phyloP scores from a whole-genome alignment of 2,113 vertebrate species.

The Crotalus horridus region DNA sequence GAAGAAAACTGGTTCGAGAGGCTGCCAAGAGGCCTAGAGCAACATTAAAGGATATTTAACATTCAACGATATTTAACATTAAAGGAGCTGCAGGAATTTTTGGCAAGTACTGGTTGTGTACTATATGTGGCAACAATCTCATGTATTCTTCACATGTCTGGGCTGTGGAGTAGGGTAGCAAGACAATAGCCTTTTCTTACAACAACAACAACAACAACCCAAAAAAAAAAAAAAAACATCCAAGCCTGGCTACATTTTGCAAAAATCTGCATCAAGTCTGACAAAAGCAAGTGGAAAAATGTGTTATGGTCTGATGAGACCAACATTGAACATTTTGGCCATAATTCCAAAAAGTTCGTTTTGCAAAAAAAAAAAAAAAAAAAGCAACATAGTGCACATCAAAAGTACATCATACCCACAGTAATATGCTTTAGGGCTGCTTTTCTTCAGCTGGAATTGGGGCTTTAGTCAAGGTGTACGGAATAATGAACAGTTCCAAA shows the following conservation, averaged over 20 bases:
- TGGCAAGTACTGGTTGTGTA: too few relatives aligned
- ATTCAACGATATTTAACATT: background rate
- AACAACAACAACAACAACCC: background rate
- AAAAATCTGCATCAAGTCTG: background rate
- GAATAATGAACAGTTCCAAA: background rate
- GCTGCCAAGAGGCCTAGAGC: background rate
- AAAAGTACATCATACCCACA: background rate
- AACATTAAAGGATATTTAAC: background rate
- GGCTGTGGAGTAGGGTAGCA: background rate
- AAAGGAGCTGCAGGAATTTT: background rate
- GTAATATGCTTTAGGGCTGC: background rate
- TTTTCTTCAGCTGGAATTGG: background rate
- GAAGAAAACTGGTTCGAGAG: background rate
- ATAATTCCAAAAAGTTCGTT: background rate
- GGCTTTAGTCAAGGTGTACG: background rate
- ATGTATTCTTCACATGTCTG: too few relatives aligned
- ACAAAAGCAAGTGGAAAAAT: background rate
- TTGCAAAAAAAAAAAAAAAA: background rate
- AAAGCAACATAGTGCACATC: too few relatives aligned
- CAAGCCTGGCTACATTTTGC: background rate
- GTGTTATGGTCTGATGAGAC: background rate
- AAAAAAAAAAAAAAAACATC: background rate
- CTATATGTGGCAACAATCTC: too few relatives aligned
- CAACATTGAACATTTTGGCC: background rate
- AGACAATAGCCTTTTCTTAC: background rate